Conservation (phyloP, 2,797 vertebrate genomes). For the Enteromius fasciolatus region DNA sequence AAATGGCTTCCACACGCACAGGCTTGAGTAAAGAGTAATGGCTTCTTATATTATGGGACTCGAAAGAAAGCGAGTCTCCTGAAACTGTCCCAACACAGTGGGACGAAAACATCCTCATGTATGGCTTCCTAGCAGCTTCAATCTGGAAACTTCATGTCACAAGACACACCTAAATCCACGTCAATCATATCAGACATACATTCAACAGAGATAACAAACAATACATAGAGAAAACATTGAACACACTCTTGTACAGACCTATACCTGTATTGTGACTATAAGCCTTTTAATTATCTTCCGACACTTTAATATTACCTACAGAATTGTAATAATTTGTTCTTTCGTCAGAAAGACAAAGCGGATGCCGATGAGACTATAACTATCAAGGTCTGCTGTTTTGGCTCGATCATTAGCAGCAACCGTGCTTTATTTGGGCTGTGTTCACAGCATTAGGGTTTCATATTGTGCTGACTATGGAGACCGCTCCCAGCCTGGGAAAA, state of each 20-base stretch:
- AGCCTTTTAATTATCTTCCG: not conserved
- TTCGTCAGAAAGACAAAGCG: not conserved
- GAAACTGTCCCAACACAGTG: not conserved
- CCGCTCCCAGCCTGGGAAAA: not conserved
- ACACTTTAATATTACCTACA: not conserved
- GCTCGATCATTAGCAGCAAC: not conserved
- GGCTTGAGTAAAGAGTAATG: conserved; percentile 29
- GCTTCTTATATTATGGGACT: conserved; percentile 49
- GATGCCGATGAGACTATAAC: not conserved
- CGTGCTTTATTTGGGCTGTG: not conserved
- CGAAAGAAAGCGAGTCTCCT: conserved; percentile 15
- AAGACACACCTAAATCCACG: not conserved
- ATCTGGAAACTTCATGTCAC: not conserved
- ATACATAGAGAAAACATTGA: conserved; percentile 11
- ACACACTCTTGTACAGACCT: not conserved
- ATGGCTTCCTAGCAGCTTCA: conserved; percentile 24
- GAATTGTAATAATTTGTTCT: not conserved
- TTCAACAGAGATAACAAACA: conserved; percentile 52
- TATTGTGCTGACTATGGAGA: not conserved
- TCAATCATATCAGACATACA: not conserved
- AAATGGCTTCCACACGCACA: not conserved
- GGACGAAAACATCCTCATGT: conserved; percentile 40
- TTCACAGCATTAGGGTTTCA: conserved; percentile 15
- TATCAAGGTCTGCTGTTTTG: not conserved
- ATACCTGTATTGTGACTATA: not conserved